phyloP scores from a whole-genome alignment of 2,888 invertebrate genomes.

The Petrolisthes manimaculis region DNA sequence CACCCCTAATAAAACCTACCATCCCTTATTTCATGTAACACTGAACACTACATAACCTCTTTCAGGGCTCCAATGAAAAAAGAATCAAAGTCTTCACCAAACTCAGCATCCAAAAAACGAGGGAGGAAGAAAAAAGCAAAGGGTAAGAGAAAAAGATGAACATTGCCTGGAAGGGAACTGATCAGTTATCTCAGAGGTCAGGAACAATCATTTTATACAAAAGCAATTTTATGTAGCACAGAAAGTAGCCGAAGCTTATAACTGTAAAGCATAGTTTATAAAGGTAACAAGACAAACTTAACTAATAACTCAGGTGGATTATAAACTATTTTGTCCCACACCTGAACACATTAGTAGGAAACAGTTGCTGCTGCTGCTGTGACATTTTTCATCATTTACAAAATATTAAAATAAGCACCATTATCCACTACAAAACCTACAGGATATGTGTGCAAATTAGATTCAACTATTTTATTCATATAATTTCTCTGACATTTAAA shows the following conservation, averaged over 20 bases:
- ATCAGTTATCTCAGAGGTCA: not conserved
- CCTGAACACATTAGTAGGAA: not conserved
- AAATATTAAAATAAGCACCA: not conserved
- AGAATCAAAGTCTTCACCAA: slow-evolving; percentile 56
- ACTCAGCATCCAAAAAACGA: slow-evolving; percentile 49
- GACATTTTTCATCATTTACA: not conserved
- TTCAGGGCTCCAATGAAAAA: slow-evolving; percentile 50
- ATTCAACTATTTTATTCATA: not conserved
- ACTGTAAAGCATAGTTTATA: not conserved
- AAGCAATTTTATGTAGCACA: slow-evolving; percentile 1
- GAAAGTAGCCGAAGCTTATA: not conserved
- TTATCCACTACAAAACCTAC: not conserved
- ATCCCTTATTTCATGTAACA: too few species aligned
- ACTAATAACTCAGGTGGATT: not conserved
- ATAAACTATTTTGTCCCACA: not conserved
- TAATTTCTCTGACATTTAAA: not conserved
- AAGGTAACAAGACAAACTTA: slow-evolving; percentile 1
- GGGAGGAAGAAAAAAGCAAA: slow-evolving; percentile 65
- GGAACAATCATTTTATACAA: slow-evolving; percentile 5
- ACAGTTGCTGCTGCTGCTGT: not conserved
- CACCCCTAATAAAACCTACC: too few species aligned
- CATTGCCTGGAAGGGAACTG: not conserved
- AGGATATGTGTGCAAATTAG: not conserved
- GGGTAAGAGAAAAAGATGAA: slow-evolving; percentile 64
- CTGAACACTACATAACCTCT: not conserved